Percentiles rank a stretch among this genome's conserved stretches.
Conservation (phyloP, 1,140 invertebrate genomes). For the Cheumatopsyche charites region DNA sequence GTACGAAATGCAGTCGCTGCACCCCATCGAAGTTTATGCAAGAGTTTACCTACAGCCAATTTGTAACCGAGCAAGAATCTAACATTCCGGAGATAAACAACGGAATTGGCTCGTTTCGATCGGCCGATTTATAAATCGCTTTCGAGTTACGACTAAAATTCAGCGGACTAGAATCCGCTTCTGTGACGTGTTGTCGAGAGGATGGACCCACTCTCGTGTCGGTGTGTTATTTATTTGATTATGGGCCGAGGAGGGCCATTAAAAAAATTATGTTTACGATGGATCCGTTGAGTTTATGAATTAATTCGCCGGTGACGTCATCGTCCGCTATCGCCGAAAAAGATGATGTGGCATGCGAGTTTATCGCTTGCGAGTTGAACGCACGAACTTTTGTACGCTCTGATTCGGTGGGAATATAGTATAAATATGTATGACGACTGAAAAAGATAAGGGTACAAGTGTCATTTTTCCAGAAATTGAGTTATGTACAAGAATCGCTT, state of each 20-base stretch:
- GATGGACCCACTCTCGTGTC: slow-evolving; percentile 33
- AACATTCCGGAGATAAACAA: not conserved
- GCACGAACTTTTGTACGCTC: not conserved
- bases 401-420: too few species aligned
- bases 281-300: slow-evolving; percentile 30
- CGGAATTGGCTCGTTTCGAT: not conserved
- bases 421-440: too few species aligned
- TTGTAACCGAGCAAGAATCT: not conserved
- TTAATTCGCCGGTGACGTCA: slow-evolving; percentile 36
- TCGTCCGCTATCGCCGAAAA: not conserved
- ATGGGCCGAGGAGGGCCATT: slow-evolving; percentile 31
- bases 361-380: not conserved
- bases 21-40: not conserved
- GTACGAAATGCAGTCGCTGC: not conserved
- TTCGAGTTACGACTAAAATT: not conserved
- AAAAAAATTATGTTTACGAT: slow-evolving; percentile 40
- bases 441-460: too few species aligned
- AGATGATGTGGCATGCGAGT: not conserved
- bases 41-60: not conserved
- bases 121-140: not conserved
- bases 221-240: slow-evolving; percentile 39
- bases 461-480: too few species aligned
- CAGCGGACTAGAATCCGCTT: slow-evolving; percentile 13
- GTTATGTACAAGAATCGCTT: too few species aligned
- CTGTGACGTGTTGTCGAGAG: slow-evolving; percentile 17